Evolutionary conservation across 2,888 invertebrate genomes (phyloP), one percentile per base, ranked within the genome.

Genomic region (Patella pellucida): DNA sequence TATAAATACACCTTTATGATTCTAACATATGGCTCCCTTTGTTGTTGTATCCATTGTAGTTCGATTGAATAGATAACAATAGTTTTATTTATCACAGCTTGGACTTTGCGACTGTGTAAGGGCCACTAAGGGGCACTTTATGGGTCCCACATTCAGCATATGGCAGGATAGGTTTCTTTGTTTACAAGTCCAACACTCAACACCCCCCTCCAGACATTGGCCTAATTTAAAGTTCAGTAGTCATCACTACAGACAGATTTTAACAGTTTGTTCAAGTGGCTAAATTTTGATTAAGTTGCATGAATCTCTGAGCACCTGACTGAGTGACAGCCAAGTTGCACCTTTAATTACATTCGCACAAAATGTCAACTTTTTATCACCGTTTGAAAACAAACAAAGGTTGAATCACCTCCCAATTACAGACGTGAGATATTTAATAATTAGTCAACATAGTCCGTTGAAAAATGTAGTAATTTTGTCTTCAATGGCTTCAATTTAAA

Each of bases 31-130:
- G 62, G 62, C 23, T 23, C 3, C 62, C 4, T 12, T 62, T 19
- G 19, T 62, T 62, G 12, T 12, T 14, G 23, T 23, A 62, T 14
- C 62, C 23, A 62, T 62, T 62, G 62, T 62, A 16, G 23, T 16
- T 62, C n/a, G 62, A 62, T 62, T 15, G 23, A 62, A 62, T 23
- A 23, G 62, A 62, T 62, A 62, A 62, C 62, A 62, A 62, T 62
- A 7, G 62, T 16, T 19, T 62, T 19, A 62, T 23, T 62, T 23
- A 12, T 62, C 14, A 11, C 19, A 4, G 62, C 62, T 23, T 62
- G 23, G 62, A 9, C 62, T 41, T 41, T 62, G 23, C 11, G 19
- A 62, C 62, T 23, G 23, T 62, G n/a, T n/a, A n/a, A n/a, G n/a
- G n/a, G n/a, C n/a, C n/a, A n/a, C n/a, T n/a, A 62, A 23, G 62